Evolutionary conservation across 2,113 vertebrate species (phyloP).

Genomic region (Oreocharis arfaki): DNA sequence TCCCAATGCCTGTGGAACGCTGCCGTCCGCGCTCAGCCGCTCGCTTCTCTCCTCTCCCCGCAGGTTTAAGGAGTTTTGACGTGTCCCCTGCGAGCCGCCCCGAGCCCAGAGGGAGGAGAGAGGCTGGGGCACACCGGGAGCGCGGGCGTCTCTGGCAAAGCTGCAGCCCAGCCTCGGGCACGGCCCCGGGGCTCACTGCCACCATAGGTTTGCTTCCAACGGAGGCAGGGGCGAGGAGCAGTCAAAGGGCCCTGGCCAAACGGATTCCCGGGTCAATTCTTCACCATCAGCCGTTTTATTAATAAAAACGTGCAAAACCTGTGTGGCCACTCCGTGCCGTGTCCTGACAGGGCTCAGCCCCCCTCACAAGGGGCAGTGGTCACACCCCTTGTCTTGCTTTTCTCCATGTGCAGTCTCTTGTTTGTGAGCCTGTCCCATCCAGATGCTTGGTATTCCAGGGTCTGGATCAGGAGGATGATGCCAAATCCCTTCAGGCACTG

Average conservation of each 20-base stretch:
- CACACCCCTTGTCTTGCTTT: accelerated
- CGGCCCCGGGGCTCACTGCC: not conserved
- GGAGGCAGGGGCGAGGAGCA: not conserved
- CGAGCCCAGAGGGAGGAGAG: not conserved
- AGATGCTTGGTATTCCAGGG: accelerated
- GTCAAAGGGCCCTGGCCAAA: not conserved
- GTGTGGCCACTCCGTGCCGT: accelerated
- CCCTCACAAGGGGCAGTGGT: not conserved
- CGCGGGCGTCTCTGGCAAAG: not conserved
- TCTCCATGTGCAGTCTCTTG: accelerated
- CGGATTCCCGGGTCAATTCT: not conserved
- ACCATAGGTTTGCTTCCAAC: accelerated
- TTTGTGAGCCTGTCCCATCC: not conserved
- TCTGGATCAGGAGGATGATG: not conserved
- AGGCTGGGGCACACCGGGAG: not conserved
- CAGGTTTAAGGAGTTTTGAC: conserved; percentile 45
- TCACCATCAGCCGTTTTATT: not conserved
- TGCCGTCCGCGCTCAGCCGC: accelerated
- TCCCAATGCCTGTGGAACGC: accelerated
- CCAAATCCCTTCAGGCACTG: not conserved
- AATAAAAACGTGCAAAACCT: not conserved
- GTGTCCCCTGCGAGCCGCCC: not conserved
- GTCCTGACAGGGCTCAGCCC: not conserved
- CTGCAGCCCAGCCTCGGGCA: not conserved
- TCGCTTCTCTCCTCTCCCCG: not conserved